Base-by-base conservation (phyloP, 2,113 vertebrate species). In the Ornithorhynchus anatinus region DNA sequence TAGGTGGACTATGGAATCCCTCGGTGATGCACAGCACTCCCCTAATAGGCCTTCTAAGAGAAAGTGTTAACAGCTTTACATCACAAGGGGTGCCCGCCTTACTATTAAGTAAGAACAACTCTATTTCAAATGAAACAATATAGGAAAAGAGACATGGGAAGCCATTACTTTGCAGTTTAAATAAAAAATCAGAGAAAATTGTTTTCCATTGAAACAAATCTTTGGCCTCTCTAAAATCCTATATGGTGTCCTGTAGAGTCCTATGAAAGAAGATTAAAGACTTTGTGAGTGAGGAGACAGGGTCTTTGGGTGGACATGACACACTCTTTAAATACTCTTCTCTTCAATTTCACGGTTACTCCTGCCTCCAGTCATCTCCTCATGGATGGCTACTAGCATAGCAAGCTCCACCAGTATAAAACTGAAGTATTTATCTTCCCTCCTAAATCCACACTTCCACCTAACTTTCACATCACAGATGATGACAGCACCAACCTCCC, bases 21-120 rank as follows among this genome's bases (percentile, higher is more conserved):
- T 85, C 82, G 86, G 79, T 80, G 48, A 58, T 82, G 58, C 66
- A 82, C 87, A 67, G 52, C 74, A 54, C 36, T 72, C 23, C 57
- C 23, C 65, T 29, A 75, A n/a, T 67, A 72, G 8, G 4, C 15
- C 13, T 52, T 16, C 68, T 60, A 60, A 67, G 25, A 75, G 44
- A 83, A 84, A 40, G 36, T 68, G 58, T 81, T 67, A 70, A 37
- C 23, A 72, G 25, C 56, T 78, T 84, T 35, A 81, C 86, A 75
- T 64, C 71, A 77, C 71, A 63, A 65, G 59, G 77, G 67, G 29
- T 76, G 35, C 60, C 20, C 66, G 51, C 29, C 81, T 85, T 86
- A 50, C 36, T 72, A 33, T 38, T 39, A 72, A 58, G 25, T 25
- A 79, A 56, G 50, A 82, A 61, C 15, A 59, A 59, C 58, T 16